Evolutionary conservation across 2,113 vertebrate species (phyloP).

Genomic region (Thamnophis sirtalis): DNA sequence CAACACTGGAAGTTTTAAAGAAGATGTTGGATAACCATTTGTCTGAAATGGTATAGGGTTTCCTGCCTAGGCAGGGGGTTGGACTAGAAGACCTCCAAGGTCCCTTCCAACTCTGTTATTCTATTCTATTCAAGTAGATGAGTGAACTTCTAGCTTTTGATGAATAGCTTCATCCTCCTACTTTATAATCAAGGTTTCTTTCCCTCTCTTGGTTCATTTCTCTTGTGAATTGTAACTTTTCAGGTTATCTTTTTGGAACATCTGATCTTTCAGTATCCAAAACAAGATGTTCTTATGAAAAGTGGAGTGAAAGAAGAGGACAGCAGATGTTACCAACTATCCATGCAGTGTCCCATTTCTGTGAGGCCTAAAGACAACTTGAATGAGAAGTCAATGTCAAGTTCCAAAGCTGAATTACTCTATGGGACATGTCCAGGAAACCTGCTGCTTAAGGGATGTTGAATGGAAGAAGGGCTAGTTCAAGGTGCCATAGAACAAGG

Average conservation of each 20-base stretch:
- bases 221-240: neutral
- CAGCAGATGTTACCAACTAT: neutral
- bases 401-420: neutral
- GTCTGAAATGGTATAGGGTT: no score
- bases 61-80: no score
- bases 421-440: neutral
- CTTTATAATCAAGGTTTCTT: neutral
- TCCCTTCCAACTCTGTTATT: no score
- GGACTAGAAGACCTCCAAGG: no score
- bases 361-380: neutral
- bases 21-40: no score
- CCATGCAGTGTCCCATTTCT: neutral
- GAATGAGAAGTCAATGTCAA: neutral
- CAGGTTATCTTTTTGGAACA: neutral
- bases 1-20: no score
- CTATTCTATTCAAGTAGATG: neutral
- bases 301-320: neutral
- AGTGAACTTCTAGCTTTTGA: neutral
- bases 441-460: fast-evolving
- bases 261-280: neutral
- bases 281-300: neutral
- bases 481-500: constrained; percentile 11
- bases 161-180: neutral
- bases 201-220: neutral
- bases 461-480: neutral